A percentile compares a stretch with the other conserved stretches of the same genome.
Conservation (phyloP, 1,140 invertebrate genomes). For the Solenopsis fugax region DNA sequence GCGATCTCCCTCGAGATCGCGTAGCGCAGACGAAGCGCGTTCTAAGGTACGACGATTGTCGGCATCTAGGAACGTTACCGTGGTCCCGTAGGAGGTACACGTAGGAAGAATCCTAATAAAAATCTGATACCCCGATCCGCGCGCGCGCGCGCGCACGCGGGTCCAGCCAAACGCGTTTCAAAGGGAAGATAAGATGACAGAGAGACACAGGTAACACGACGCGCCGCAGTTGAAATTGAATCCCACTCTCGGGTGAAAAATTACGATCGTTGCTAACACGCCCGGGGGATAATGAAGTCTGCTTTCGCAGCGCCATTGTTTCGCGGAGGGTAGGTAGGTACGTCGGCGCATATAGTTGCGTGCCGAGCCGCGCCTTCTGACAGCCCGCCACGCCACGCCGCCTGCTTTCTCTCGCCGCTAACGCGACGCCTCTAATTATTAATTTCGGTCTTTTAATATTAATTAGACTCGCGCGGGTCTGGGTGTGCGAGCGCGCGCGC, state of each 20-base stretch:
- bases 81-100: conserved; percentile 49
- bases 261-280: conserved; percentile 64
- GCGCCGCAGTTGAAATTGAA: conserved; percentile 76
- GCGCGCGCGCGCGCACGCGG: not conserved
- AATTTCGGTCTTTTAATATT: conserved; percentile 72
- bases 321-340: not conserved
- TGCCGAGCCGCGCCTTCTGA: conserved; percentile 40
- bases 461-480: conserved; percentile 59
- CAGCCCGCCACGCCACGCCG: not conserved
- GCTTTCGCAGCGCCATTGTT: conserved; percentile 11
- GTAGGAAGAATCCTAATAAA: conserved; percentile 77
- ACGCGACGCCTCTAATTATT: conserved; percentile 64
- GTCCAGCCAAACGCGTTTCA: conserved; percentile 38
- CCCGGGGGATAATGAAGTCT: conserved; percentile 64
- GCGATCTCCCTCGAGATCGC: conserved; percentile 35
- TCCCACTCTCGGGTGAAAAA: conserved; percentile 71
- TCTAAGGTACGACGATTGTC: conserved; percentile 38
- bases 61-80: conserved; percentile 10
- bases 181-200: conserved; percentile 70
- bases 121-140: conserved; percentile 69
- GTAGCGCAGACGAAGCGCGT: conserved; percentile 22
- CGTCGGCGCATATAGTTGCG: not conserved
- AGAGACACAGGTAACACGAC: conserved; percentile 71
- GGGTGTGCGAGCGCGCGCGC: not conserved
- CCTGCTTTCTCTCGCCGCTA: conserved; percentile 40